Base-by-base conservation (phyloP, 2,888 invertebrate genomes). In the Vanessa cardui region DNA sequence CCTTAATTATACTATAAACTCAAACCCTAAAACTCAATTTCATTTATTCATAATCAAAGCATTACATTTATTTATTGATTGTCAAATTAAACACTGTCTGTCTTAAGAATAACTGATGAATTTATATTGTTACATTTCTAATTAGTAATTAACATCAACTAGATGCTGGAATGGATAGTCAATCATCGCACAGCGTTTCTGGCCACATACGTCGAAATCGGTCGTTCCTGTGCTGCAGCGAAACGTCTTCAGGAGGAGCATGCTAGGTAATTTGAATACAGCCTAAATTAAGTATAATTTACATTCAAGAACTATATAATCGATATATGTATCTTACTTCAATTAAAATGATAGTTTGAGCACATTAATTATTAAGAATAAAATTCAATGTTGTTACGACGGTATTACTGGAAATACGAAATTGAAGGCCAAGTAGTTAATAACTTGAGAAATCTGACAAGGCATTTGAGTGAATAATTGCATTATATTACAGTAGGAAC, bases 131-230 rank as follows among this genome's bases (percentile, higher is more conserved):
- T 12, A 4, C 4, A 12, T 39, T 39, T 39, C 4, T 39, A 12
- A 39, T 39, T 39, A 4, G 39, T 12, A 52, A 52, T 20, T 1
- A 21, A 52, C 15, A 46, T 6, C 46, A 33, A 20, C 4, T 15
- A 98, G 96, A 99, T 99, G 98, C 96, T 99, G 84, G 98, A 99
- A 83, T 99, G 99, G 99, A 98, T 99, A 73, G 96, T 97, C 79
- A 98, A 98, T 87, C 98, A 99, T 86, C 95, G 98, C 66, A 98
- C 98, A 83, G 96, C 97, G 72, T 99, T 99, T 93, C 95, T 99
- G 73, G 95, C 97, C 78, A 98, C 97, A 79, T 99, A 99, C 87
- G 98, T 99, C 52, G 98, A 99, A 91, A 99, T 99, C 75, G 99
- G 99, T 3, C 96, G 97, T 77, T 97, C 97, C 49, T 97, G 97